Evolutionary conservation across 2,113 vertebrate species (phyloP).

Genomic region (Naja naja): DNA sequence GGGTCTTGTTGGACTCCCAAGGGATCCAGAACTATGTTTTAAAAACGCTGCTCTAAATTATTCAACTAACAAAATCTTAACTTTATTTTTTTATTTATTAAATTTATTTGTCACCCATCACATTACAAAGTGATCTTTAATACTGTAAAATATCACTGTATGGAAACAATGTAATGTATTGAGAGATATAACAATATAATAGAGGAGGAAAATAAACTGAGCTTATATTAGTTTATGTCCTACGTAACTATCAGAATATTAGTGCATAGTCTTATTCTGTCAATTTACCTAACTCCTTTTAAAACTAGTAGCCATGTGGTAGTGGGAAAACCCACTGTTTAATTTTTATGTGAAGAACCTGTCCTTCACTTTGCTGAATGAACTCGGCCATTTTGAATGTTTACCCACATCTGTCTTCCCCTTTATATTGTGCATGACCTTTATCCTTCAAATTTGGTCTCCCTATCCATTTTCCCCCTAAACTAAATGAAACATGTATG

Average conservation of each 20-base stretch:
- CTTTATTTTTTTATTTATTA: not conserved
- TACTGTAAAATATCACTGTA: not conserved
- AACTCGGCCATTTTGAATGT: not conserved
- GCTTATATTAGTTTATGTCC: not conserved
- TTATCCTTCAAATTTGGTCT: not conserved
- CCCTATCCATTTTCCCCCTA: not conserved
- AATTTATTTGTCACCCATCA: too few species aligned
- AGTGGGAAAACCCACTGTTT: not conserved
- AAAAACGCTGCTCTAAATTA: not conserved
- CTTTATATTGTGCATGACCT: not conserved
- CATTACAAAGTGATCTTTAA: not conserved
- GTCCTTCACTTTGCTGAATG: not conserved
- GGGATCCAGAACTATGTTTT: not conserved
- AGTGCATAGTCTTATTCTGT: not conserved
- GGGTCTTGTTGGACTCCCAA: not conserved
- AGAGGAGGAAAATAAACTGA: not conserved
- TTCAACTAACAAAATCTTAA: not conserved
- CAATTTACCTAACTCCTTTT: not conserved
- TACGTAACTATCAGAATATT: not conserved
- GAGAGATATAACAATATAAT: not conserved
- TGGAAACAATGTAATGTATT: not conserved
- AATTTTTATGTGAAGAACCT: not conserved
- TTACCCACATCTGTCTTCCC: not conserved
- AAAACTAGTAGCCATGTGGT: not conserved
- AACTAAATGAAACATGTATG: not conserved